Evolutionary conservation across 2,113 vertebrate species (phyloP).

Genomic region (Balaeniceps rex): DNA sequence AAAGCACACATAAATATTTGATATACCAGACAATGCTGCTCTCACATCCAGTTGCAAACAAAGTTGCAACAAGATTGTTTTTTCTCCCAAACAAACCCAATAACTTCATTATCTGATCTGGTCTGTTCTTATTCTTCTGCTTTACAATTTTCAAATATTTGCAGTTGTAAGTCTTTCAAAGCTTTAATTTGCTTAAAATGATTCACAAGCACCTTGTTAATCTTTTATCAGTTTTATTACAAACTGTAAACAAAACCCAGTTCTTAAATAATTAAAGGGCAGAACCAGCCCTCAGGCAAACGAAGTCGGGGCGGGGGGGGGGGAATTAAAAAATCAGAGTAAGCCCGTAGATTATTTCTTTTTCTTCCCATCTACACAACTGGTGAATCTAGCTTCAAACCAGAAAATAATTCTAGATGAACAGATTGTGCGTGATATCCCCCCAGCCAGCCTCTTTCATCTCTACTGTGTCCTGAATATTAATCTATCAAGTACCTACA

Average conservation of each 20-base stretch:
- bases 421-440: constrained; percentile 41
- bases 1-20: constrained; percentile 43
- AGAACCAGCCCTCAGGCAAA: constrained; percentile 55
- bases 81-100: constrained; percentile 21
- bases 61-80: background rate
- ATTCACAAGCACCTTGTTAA: constrained; percentile 65
- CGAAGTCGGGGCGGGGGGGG: background rate
- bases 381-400: background rate
- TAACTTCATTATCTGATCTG: constrained; percentile 24
- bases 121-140: background rate
- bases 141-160: constrained; percentile 43
- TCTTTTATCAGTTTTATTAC: constrained; percentile 70
- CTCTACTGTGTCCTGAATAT: constrained; percentile 45
- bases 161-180: constrained; percentile 45
- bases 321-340: constrained; percentile 17
- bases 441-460: constrained; percentile 22
- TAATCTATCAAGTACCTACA: background rate
- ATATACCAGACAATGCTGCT: background rate
- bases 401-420: constrained; percentile 4
- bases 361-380: background rate
- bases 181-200: constrained; percentile 53
- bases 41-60: background rate
- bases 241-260: constrained; percentile 69
- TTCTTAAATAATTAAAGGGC: constrained; percentile 67
- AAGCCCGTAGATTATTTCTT: background rate